phyloP scores from a whole-genome alignment of 2,888 invertebrate genomes.

The Polia nebulosa region DNA sequence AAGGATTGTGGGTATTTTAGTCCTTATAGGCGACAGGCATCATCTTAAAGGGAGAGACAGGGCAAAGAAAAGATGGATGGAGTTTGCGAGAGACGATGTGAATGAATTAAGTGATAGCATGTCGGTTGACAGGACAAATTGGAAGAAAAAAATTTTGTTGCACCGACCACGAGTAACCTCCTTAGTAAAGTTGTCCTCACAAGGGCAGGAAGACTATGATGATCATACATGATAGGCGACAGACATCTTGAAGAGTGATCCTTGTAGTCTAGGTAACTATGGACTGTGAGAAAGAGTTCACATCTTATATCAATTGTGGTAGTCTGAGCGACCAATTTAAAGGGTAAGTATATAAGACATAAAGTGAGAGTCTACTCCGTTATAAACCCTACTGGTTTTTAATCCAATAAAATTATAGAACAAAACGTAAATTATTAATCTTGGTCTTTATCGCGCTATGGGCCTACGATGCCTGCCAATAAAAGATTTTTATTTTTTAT shows the following conservation, averaged over 20 bases:
- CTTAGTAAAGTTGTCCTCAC: too few species aligned
- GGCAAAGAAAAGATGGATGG: not conserved
- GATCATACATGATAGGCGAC: not conserved
- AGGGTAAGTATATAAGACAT: not conserved
- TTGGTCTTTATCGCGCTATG: not conserved
- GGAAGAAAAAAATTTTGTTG: not conserved
- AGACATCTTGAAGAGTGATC: not conserved
- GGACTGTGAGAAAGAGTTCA: not conserved
- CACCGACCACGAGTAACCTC: not conserved
- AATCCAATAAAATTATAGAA: not conserved
- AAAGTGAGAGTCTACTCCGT: not conserved
- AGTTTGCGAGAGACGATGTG: not conserved
- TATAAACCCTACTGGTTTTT: not conserved
- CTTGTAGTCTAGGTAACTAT: not conserved
- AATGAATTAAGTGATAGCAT: not conserved
- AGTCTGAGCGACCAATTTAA: not conserved
- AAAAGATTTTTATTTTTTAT: too few species aligned
- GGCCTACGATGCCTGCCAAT: too few species aligned
- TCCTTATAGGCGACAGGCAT: not conserved
- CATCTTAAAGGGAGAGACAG: not conserved
- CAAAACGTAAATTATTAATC: not conserved
- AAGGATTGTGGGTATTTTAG: not conserved
- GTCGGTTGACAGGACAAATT: too few species aligned
- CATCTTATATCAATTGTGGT: not conserved
- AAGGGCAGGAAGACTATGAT: not conserved